A percentile compares a stretch with the other conserved stretches of the same genome.
Conservation (phyloP, 2,888 invertebrate genomes). For the Altica lythri region DNA sequence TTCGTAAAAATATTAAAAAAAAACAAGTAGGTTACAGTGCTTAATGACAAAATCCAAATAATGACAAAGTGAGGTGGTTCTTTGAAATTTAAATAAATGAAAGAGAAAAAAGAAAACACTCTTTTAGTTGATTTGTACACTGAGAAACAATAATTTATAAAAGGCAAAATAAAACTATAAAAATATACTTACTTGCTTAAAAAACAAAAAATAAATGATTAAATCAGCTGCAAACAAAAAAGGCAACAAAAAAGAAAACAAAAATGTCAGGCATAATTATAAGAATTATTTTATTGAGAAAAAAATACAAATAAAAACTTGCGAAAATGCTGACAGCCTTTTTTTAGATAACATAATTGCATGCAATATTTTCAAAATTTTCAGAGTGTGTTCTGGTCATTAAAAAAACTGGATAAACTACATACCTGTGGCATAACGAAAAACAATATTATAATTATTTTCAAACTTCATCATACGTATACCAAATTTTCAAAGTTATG, state of each 20-base stretch:
- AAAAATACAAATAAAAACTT: constrained; percentile 31
- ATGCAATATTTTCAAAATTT: constrained; percentile 15
- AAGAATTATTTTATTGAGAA: constrained; percentile 28
- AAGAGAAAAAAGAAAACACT: not conserved
- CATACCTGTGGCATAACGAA: constrained; percentile 50
- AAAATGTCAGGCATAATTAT: constrained; percentile 32
- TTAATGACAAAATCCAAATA: too few relatives aligned
- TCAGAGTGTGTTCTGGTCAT: constrained; percentile 40
- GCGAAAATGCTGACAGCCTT: constrained; percentile 28
- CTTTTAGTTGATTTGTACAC: not conserved
- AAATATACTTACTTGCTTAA: too few relatives aligned
- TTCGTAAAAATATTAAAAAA: too few relatives aligned
- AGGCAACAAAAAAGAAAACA: constrained; percentile 23
- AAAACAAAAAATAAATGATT: too few relatives aligned
- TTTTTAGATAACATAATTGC: constrained; percentile 22
- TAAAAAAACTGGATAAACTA: constrained; percentile 36
- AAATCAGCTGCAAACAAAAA: not conserved
- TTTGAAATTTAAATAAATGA: too few relatives aligned
- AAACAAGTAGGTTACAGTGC: too few relatives aligned
- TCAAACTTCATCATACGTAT: constrained; percentile 59
- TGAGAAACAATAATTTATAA: not conserved
- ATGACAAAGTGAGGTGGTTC: too few relatives aligned
- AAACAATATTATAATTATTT: constrained; percentile 55
- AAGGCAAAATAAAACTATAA: not conserved
- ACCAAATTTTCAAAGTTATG: constrained; percentile 53